Conservation (phyloP, 2,888 invertebrate genomes). For the Strigamia maritima region DNA sequence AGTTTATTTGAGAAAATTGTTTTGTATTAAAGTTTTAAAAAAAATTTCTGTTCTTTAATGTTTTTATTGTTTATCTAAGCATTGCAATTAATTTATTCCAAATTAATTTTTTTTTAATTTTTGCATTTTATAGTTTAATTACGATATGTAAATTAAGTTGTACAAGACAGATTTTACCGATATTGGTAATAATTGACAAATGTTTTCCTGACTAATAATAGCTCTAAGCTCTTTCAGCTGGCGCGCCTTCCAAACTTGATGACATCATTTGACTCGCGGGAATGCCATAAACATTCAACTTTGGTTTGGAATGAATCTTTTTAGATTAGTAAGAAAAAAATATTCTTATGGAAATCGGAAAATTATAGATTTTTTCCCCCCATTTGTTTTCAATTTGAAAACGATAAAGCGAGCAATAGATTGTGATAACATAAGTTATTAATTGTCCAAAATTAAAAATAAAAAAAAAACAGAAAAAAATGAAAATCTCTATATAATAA, state of each 20-base stretch:
- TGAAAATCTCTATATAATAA: background rate
- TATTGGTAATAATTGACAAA: background rate
- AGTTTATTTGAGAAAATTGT: background rate
- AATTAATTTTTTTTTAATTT: too few relatives aligned
- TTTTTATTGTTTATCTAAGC: background rate
- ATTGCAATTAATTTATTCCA: too few relatives aligned
- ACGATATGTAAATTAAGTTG: background rate
- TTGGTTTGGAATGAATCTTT: background rate
- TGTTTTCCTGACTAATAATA: background rate
- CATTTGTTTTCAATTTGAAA: background rate
- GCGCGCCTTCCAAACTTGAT: background rate
- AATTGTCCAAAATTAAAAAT: background rate
- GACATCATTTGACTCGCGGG: conserved; percentile 29
- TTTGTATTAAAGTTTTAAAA: background rate
- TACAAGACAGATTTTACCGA: background rate
- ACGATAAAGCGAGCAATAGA: background rate
- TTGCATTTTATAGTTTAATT: too few relatives aligned
- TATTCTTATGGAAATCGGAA: background rate
- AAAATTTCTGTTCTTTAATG: too few relatives aligned
- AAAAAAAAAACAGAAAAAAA: background rate
- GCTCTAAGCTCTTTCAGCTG: background rate
- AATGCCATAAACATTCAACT: conserved; percentile 25
- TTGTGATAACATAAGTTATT: background rate
- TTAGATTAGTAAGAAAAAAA: background rate
- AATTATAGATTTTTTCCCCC: background rate